These are phyloP conservation scores for Grus americana DNA, from an alignment of 2,113 vertebrate species.

Conservation along the genomic window DNA sequence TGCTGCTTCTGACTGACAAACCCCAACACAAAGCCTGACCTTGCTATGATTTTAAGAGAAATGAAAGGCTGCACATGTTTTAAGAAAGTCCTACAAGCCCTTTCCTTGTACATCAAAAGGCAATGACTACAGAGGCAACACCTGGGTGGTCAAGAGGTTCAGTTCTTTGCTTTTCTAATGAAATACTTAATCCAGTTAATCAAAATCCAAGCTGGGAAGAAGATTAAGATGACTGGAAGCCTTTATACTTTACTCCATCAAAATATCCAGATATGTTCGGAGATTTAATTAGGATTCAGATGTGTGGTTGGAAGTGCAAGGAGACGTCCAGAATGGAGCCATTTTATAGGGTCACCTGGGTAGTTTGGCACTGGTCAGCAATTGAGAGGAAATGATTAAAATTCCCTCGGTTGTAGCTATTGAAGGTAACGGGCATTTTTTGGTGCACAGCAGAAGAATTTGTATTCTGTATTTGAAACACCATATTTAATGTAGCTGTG, in stretches of 20 bases:
- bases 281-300: background rate
- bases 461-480: background rate
- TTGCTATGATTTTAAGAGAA: background rate
- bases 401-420: fast-evolving
- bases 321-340: background rate
- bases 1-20: background rate
- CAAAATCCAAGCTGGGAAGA: background rate
- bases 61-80: background rate
- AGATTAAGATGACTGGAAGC: background rate
- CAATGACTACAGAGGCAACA: background rate
- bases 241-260: background rate
- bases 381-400: background rate
- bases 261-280: background rate
- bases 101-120: background rate
- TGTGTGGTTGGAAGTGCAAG: background rate
- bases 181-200: conserved; percentile 29
- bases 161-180: conserved; percentile 12
- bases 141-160: background rate
- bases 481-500: background rate
- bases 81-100: background rate
- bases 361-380: background rate
- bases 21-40: background rate
- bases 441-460: background rate
- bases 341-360: fast-evolving
- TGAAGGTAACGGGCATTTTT: background rate